Base-by-base conservation (phyloP, 2,797 vertebrate species). In the Coregonus ussuriensis region DNA sequence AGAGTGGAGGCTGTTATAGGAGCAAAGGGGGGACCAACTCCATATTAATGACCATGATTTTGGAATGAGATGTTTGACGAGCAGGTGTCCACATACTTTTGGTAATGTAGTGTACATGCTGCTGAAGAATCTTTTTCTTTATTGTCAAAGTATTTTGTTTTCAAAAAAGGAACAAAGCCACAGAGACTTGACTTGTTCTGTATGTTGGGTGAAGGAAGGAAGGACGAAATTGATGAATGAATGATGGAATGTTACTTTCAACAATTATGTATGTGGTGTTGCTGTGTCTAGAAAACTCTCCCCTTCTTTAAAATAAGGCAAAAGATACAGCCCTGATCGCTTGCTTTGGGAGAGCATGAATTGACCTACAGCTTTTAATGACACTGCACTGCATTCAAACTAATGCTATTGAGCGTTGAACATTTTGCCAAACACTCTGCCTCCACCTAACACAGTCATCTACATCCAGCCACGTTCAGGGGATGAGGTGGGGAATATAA, bases 401-500 rank as follows among this genome's bases (percentile, higher is more conserved):
- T 91, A 88, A 92, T 88, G 81, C 86, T 74, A 81, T 86, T 74
- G 84, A 91, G 81, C 84, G 83, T 88, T 69, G 84, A 91, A 88
- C 85, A 88, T 89, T 89, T 91, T 89, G 87, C 85, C 91, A 91
- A 92, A 89, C 80, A 81, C 89, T 83, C 85, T 56, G 51, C 78
- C 88, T 81, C 73, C n/a, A 75, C 89, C 88, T 89, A 91, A 91
- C 87, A 85, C 88, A 88, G 91, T 93, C 88, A 89, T 88, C 82
- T 78, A 79, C 84, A 89, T 88, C 81, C 84, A 81, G 78, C 74
- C 81, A 37, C 74, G 84, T 87, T 81, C 62, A 85, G 84, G 80
- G 90, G 91, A 93, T 86, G 86, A 91, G 85, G 86, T 80, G 83
- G 84, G 85, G 80, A 86, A 89, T 89, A 92, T 86, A 89, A 88